Evolutionary conservation across 1,140 invertebrate species (phyloP), one percentile per base, ranked within the genome.

Genomic region (Dendrolimus punctatus): DNA sequence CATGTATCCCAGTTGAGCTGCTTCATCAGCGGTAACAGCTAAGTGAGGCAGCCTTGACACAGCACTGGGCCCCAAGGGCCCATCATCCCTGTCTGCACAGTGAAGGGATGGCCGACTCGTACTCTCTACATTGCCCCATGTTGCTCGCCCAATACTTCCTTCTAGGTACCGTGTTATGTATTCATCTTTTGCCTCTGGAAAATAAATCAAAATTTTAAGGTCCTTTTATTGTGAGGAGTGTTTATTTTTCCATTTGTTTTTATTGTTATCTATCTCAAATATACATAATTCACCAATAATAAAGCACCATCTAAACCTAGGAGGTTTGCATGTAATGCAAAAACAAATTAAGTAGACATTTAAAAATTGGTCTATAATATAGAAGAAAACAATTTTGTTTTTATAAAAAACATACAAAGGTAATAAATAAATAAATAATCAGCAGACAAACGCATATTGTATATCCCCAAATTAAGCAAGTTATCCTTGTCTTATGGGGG

Each of bases 1-100:
- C 94, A 98, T 97, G 68, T 98, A 99, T n/a, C 96, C 96, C n/a
- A 98, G 85, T 73, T 95, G 91, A 50, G 93, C 89, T 51, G 96
- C 94, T 88, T 98, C 96, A 72, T 96, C 94, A 6, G 88, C 64
- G 40, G 92, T 92, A 43, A 97, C 91, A 64, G 97, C 95, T 38
- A 96, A 73, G 0, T 93, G 92, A 40, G 95, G 93, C 52, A 97
- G 83, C 53, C 91, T 82, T 6, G 91, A 90, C 10, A 93, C 92
- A 36, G 94, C 91, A 71, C 88, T 91, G 8, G 91, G 93, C 45
- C 95, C 95, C 38, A 97, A 80, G 9, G 95, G 95, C 2, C 94
- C 94, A 66, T 93, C 91, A 82, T 97, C 95, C 46, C 92, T 90
- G 45, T 90, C 89, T 4, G 94, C 93, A 71, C 94, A 92, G 74